A percentile compares a stretch with the other conserved stretches of the same genome.
Evolutionary conservation across 2,888 invertebrate species (phyloP).

Genomic region (Ommatoiulus sabulosus): DNA sequence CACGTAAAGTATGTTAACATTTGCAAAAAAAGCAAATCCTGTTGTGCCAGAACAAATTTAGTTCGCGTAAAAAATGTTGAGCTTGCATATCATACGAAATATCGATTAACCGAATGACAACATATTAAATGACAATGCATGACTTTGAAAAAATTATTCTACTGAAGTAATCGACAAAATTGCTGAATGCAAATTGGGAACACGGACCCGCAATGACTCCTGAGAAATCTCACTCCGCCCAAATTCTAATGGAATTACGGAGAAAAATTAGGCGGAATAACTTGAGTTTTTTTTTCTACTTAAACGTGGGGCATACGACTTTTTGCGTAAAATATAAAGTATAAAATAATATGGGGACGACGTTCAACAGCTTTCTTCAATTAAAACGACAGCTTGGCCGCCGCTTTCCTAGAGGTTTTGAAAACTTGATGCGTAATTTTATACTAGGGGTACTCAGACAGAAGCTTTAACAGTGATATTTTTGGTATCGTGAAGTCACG

Average conservation of each 20-base stretch:
- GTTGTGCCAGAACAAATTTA: constrained; percentile 3
- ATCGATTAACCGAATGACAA: constrained; percentile 44
- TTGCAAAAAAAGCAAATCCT: background rate
- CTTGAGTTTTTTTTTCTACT: background rate
- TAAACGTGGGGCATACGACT: background rate
- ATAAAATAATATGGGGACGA: background rate
- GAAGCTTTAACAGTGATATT: too few relatives aligned
- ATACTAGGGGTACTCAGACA: too few relatives aligned
- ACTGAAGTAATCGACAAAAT: constrained; percentile 24
- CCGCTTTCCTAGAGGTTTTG: too few relatives aligned
- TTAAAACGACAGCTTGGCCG: background rate
- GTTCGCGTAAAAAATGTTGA: background rate
- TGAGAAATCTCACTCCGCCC: constrained; percentile 25
- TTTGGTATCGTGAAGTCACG: too few relatives aligned
- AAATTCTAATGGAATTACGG: background rate
- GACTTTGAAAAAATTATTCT: constrained; percentile 38
- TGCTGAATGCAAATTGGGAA: constrained; percentile 33
- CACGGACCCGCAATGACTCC: constrained; percentile 37
- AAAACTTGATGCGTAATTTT: too few relatives aligned
- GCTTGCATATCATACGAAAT: background rate
- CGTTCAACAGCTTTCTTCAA: background rate
- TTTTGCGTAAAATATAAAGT: background rate
- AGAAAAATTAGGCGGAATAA: constrained; percentile 30
- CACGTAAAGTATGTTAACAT: background rate
- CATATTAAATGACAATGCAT: constrained; percentile 48